Evolutionary conservation across 2,797 vertebrate species (phyloP), one percentile per base, ranked within the genome.

Genomic region (Tokudaia tokunoshimensis): DNA sequence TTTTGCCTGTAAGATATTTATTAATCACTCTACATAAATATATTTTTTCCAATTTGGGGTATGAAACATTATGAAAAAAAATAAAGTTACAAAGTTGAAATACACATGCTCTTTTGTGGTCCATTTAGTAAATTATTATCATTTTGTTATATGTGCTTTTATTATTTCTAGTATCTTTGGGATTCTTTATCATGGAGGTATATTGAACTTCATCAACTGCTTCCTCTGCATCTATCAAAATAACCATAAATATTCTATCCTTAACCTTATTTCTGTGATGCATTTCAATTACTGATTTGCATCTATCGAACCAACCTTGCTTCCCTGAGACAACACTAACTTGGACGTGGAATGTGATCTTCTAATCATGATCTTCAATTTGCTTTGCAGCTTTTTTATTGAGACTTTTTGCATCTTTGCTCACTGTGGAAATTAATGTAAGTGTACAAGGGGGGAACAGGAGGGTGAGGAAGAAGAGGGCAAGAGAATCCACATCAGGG

Each of bases 51-150:
- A 65, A 80, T 52, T 96, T 84, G 31, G 41, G 5, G 12, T 6
- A 57, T 88, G 55, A 79, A 82, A 29, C 50, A 24, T 70, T 5
- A 72, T 52, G 4, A n/a, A n/a, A n/a, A n/a, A n/a, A n/a, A n/a
- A n/a, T n/a, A 81, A 67, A 50, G 3, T 50, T 81, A 94, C 14
- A 95, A 59, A 92, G 86, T 72, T 47, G 59, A 89, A 75, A 19
- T 19, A 52, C 24, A 72, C 3, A n/a, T 74, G 50, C 1, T 41
- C 22, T 74, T 41, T 37, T 57, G 24, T 37, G 11, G 15, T 55
- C 34, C n/a, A 74, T 15, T 74, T 87, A 74, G 14, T 87, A 41
- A 37, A 87, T 37, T 57, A 19, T 87, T 87, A 74, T 87, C 3
- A 15, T 37, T 87, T 74, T 74, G n/a, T 41, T 74, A 14, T 12